Percentiles rank a stretch among this genome's conserved stretches.
Evolutionary conservation across 2,888 invertebrate species (phyloP).

Genomic region (Lithophane leautieri): DNA sequence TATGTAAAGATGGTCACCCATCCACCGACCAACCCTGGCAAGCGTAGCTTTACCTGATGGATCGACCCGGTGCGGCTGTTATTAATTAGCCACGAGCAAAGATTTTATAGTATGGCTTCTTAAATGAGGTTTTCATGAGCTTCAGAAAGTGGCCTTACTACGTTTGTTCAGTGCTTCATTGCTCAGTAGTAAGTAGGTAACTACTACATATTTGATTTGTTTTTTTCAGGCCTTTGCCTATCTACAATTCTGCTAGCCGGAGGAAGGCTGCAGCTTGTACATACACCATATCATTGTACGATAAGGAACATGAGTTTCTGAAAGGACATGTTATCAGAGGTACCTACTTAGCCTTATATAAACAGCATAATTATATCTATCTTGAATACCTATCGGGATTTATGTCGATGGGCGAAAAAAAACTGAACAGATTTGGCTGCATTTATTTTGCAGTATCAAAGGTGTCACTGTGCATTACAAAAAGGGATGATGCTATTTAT

Average conservation of each 20-base stretch:
- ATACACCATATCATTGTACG: constrained; percentile 54
- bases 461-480: neutral
- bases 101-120: neutral
- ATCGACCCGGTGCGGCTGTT: too few relatives aligned
- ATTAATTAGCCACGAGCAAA: too few relatives aligned
- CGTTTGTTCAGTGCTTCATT: neutral
- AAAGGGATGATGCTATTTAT: neutral
- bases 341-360: constrained; percentile 9
- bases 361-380: neutral
- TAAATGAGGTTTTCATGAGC: neutral
- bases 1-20: too few relatives aligned
- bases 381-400: neutral
- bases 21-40: too few relatives aligned
- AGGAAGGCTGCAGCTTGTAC: constrained; percentile 71
- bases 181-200: neutral
- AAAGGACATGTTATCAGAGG: constrained; percentile 55
- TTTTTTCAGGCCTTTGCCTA: constrained; percentile 71
- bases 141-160: neutral
- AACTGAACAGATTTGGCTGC: neutral
- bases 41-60: too few relatives aligned
- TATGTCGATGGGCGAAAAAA: neutral
- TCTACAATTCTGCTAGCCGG: constrained; percentile 68
- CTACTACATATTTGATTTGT: too few relatives aligned
- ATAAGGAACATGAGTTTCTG: constrained; percentile 48
- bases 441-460: neutral